These are phyloP conservation scores for Ormyrus labotus DNA, from an alignment of 2,888 invertebrate species.

Conservation along the genomic window DNA sequence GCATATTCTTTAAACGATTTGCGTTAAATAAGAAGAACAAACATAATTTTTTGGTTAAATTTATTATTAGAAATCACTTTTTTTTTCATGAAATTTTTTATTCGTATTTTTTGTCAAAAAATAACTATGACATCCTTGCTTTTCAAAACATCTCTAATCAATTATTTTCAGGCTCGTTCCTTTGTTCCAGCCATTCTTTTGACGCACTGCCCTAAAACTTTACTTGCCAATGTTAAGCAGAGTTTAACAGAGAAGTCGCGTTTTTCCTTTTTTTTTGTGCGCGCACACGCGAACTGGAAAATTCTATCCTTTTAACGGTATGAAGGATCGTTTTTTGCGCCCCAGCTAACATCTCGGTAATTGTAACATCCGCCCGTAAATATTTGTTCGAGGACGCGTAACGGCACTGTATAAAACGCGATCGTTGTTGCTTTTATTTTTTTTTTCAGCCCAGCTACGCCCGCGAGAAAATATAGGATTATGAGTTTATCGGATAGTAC, in stretches of 20 bases:
- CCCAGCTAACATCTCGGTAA: slow-evolving; percentile 32
- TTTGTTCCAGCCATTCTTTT: no score
- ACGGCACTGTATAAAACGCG: slow-evolving; percentile 15
- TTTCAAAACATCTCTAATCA: no score
- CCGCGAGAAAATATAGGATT: slow-evolving; percentile 15
- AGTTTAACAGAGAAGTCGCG: background rate
- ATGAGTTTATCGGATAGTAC: slow-evolving; percentile 40
- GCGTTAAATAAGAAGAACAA: no score
- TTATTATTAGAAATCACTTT: no score
- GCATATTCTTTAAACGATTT: no score
- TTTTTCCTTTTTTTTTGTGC: background rate
- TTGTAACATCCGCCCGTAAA: slow-evolving; percentile 37
- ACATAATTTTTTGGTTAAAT: no score
- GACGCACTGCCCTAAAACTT: no score
- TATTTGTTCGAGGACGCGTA: slow-evolving; percentile 37
- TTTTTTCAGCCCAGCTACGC: background rate
- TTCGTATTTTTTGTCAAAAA: no score
- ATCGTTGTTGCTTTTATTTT: slow-evolving; percentile 5
- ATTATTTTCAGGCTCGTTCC: no score
- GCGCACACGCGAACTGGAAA: background rate
- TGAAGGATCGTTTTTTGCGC: slow-evolving; percentile 30
- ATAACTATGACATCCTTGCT: no score
- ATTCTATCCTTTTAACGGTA: slow-evolving; percentile 43
- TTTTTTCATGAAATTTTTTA: no score
- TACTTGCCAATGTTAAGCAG: no score